Evolutionary conservation across 2,113 vertebrate species (phyloP), one percentile per base, ranked within the genome.

Genomic region (Blennius ocellaris): DNA sequence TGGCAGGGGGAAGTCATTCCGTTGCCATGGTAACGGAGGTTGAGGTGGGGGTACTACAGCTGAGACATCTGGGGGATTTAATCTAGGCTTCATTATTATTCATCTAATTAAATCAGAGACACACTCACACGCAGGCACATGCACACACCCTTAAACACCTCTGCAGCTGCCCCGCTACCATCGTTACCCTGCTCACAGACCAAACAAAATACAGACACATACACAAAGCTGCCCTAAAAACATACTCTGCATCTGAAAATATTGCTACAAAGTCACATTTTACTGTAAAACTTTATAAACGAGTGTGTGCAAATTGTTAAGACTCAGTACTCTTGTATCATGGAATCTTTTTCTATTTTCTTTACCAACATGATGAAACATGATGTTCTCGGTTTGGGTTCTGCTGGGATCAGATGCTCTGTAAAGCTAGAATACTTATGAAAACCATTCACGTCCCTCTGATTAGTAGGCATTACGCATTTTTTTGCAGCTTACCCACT

Each of bases 101-200:
- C 92, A 94, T 94, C 92, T 95, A 95, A 95, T 94, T 95, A 94
- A 94, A 94, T 94, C 93, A 94, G 92, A 92, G 88, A 92, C 92
- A 93, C 89, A 84, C 88, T 79, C 81, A 57, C 84, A 83, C 61
- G 15, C 85, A 91, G 78, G 83, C 87, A 68, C 85, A 80, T 44
- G 79, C 72, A 86, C 88, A 83, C 84, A 81, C 86, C 74, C 88
- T 87, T 79, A 85, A 84, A 90, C 89, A 90, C 89, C 87, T 92
- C 88, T 83, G 90, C 87, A 90, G 87, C 91, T 91, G 88, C 85
- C 83, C 67, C 43, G 52, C 83, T 76, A 53, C 79, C 76, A 65
- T 80, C 82, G 36, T 82, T 80, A 78, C 79, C 64, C 56, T 11
- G 52, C 76, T 83, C 76, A 49, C 69, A 63, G 68, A 62, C 60